A percentile compares a stretch with the other conserved stretches of the same genome.
phyloP scores from a whole-genome alignment of 2,888 invertebrate genomes.

The Drosophila anomalata region DNA sequence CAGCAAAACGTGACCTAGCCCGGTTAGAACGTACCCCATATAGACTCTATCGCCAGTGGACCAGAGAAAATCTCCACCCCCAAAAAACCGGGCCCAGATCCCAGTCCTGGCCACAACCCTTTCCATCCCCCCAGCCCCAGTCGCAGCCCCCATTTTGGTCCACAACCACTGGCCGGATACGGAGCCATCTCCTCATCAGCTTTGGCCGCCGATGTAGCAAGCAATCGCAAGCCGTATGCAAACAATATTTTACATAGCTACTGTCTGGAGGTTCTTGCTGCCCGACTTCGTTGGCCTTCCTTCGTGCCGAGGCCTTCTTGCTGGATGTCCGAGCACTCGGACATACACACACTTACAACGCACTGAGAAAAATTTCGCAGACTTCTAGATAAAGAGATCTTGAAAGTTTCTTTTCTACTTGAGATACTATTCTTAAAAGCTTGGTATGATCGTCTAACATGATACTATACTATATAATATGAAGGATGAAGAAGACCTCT shows the following conservation, averaged over 20 bases:
- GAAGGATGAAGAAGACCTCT: too few species aligned
- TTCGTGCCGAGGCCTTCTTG: conserved; percentile 68
- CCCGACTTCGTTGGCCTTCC: conserved; percentile 76
- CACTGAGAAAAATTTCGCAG: conserved; percentile 3
- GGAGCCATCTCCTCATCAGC: conserved; percentile 52
- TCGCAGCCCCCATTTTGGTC: neutral
- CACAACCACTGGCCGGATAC: conserved; percentile 29
- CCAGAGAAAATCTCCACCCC: conserved; percentile 48
- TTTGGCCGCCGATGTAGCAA: conserved; percentile 62
- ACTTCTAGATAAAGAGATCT: too few species aligned
- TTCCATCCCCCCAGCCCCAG: conserved; percentile 7
- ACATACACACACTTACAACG: conserved; percentile 28
- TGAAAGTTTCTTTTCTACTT: too few species aligned
- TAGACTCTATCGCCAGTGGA: conserved; percentile 72
- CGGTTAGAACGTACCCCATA: conserved; percentile 73
- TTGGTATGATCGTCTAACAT: neutral
- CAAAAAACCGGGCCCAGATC: neutral
- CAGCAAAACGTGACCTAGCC: conserved; percentile 76
- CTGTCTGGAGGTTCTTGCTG: conserved; percentile 69
- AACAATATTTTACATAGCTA: conserved; percentile 80
- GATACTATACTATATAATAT: neutral
- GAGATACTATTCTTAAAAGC: too few species aligned
- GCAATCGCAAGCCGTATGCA: conserved; percentile 83
- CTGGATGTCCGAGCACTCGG: conserved; percentile 61
- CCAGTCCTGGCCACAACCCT: conserved; percentile 11